A percentile compares a stretch with the other conserved stretches of the same genome.
Conservation (phyloP, 2,797 vertebrate genomes). For the Alosa sapidissima region DNA sequence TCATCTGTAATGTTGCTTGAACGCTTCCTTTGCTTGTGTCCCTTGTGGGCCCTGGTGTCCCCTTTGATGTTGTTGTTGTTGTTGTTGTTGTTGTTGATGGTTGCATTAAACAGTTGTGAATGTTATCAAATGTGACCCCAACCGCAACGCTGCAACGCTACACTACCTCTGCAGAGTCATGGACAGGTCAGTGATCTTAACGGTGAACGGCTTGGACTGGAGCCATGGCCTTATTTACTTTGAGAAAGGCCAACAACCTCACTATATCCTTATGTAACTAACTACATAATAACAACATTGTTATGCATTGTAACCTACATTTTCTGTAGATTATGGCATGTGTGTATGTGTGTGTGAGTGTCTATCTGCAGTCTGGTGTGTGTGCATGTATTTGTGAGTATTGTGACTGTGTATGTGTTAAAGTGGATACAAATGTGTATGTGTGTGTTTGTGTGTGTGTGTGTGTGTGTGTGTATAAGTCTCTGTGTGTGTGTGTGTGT, state of each 20-base stretch:
- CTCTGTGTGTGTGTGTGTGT: constrained; percentile 1
- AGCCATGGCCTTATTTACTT: not conserved
- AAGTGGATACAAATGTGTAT: not conserved
- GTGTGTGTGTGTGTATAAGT: constrained; percentile 54
- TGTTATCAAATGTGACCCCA: not conserved
- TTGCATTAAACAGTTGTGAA: not conserved
- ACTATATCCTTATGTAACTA: too few relatives aligned
- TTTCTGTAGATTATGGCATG: not conserved
- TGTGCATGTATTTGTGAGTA: not conserved
- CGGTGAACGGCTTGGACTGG: not conserved
- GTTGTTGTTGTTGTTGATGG: too few relatives aligned
- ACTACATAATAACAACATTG: too few relatives aligned
- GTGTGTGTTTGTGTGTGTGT: not conserved
- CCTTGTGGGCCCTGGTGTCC: not conserved
- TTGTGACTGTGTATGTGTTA: constrained; percentile 25
- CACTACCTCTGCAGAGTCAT: not conserved
- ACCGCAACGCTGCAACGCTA: not conserved
- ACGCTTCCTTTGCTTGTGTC: not conserved
- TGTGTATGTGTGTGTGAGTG: not conserved
- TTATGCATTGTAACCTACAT: not conserved
- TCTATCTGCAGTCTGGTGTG: too few relatives aligned
- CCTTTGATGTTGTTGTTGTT: not conserved
- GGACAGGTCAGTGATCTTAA: not conserved
- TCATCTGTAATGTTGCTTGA: too few relatives aligned
- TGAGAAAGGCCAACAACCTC: not conserved